phyloP scores from a whole-genome alignment of 2,888 invertebrate genomes.

The Lasioglossum villosulum region DNA sequence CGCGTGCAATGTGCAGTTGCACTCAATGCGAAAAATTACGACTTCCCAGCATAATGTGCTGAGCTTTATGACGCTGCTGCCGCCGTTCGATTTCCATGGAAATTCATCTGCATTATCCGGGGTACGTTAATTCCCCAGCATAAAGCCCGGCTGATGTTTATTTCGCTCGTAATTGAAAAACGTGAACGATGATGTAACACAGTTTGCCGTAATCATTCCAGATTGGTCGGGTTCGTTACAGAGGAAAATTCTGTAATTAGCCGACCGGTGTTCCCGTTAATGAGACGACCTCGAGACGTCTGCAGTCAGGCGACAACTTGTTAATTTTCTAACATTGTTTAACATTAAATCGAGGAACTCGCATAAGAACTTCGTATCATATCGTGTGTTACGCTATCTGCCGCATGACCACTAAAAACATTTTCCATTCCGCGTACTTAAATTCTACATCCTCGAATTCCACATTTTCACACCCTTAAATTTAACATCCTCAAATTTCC shows the following conservation, averaged over 20 bases:
- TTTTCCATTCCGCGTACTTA: too few relatives aligned
- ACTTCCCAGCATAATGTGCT: not conserved
- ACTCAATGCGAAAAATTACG: constrained; percentile 15
- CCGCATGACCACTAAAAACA: too few relatives aligned
- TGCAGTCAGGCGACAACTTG: not conserved
- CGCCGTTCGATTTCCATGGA: constrained; percentile 9
- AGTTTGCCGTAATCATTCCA: not conserved
- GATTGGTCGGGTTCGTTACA: constrained; percentile 2
- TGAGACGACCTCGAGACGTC: not conserved
- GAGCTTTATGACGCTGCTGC: not conserved
- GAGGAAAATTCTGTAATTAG: not conserved
- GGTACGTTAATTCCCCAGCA: not conserved
- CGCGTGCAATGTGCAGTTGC: not conserved
- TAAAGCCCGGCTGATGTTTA: not conserved
- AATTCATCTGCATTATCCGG: constrained; percentile 6
- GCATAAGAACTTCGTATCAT: not conserved
- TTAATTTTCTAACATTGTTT: not conserved
- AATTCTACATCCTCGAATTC: too few relatives aligned
- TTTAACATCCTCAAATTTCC: too few relatives aligned
- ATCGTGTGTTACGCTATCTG: too few relatives aligned
- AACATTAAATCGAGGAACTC: not conserved
- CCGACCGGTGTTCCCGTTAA: not conserved
- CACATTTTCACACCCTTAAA: too few relatives aligned
- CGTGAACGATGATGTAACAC: not conserved
- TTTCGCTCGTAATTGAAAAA: constrained; percentile 8